These are phyloP conservation scores for Pungitius pungitius DNA, from an alignment of 2,113 vertebrate genomes.

Conservation along the genomic window DNA sequence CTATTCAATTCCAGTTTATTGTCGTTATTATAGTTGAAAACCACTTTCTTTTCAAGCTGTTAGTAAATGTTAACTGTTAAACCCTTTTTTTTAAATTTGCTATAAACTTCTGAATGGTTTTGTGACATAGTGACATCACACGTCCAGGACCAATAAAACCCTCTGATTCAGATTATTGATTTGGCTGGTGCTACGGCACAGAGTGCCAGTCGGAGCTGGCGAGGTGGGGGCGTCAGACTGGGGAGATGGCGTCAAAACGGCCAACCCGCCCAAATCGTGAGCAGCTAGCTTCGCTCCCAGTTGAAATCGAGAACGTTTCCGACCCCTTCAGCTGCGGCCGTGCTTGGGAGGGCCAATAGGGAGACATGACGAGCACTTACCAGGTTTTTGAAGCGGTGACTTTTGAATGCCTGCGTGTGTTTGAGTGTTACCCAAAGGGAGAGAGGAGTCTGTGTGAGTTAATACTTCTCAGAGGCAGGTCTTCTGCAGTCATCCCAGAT, in stretches of 20 bases:
- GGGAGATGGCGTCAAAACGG: background rate
- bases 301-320: background rate
- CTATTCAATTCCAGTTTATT: too few relatives aligned
- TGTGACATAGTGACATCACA: background rate
- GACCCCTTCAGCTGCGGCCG: background rate
- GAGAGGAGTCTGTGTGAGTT: background rate
- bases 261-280: background rate
- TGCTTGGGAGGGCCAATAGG: too few relatives aligned
- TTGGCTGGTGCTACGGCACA: too few relatives aligned
- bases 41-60: background rate
- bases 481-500: constrained; percentile 49
- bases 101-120: background rate
- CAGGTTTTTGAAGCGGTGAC: background rate
- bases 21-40: background rate
- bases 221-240: background rate
- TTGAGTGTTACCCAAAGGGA: background rate
- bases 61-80: background rate
- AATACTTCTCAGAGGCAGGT: constrained; percentile 17
- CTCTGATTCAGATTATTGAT: background rate
- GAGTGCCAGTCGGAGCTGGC: too few relatives aligned
- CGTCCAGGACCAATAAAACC: background rate
- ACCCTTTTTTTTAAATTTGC: background rate
- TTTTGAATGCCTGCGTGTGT: background rate
- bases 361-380: background rate
- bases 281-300: background rate